Percentiles rank a stretch among this genome's conserved stretches.
These are phyloP conservation scores for Odontesthes bonariensis DNA, from an alignment of 2,113 vertebrate species.

Conservation along the genomic window DNA sequence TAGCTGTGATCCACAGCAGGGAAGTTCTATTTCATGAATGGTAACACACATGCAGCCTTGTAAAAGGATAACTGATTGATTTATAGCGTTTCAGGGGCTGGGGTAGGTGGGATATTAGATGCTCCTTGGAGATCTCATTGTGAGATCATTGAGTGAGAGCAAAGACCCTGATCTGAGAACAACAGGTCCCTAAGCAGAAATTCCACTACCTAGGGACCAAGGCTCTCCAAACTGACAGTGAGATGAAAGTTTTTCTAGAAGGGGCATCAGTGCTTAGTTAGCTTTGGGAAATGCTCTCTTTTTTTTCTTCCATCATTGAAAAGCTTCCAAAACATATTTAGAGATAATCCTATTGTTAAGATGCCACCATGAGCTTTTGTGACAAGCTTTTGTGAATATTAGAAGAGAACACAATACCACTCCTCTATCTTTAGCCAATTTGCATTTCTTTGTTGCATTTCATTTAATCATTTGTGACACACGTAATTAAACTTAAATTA, in stretches of 20 bases:
- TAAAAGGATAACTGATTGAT: constrained; percentile 73
- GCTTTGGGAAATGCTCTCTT: constrained; percentile 29
- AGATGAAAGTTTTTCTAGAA: constrained; percentile 9
- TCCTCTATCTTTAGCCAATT: constrained; percentile 1
- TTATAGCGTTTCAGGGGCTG: constrained; percentile 68
- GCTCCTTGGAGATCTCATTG: constrained; percentile 66
- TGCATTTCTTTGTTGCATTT: background rate
- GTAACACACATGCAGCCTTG: constrained; percentile 43
- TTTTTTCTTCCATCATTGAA: constrained; percentile 7
- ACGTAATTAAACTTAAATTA: background rate
- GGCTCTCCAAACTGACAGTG: constrained; percentile 24
- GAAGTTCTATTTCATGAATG: constrained; percentile 48
- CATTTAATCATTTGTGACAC: background rate
- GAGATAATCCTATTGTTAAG: constrained; percentile 25
- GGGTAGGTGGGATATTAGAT: constrained; percentile 70
- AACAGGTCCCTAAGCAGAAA: constrained; percentile 39
- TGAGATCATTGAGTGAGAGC: constrained; percentile 52
- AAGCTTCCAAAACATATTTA: constrained; percentile 2
- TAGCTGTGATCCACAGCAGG: constrained; percentile 50
- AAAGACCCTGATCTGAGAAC: constrained; percentile 46
- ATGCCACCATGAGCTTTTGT: background rate
- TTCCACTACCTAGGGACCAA: constrained; percentile 21
- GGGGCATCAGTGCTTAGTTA: constrained; percentile 14
- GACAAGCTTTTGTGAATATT: background rate
- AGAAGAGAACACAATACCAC: background rate